phyloP scores from a whole-genome alignment of 2,113 vertebrate species.

The Notiomystis cincta region DNA sequence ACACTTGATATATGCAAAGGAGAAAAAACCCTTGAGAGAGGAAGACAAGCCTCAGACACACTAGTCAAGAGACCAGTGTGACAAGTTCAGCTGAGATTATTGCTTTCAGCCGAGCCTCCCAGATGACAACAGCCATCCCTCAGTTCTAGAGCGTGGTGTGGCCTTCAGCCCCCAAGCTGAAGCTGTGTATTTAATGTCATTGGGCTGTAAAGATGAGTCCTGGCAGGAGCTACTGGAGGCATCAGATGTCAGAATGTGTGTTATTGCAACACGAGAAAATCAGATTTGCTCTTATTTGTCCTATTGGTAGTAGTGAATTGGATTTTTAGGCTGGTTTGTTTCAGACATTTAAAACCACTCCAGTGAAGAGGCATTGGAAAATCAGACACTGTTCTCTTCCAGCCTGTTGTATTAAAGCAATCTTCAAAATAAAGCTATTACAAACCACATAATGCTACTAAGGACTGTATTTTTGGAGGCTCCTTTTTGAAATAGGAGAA shows the following conservation, averaged over 20 bases:
- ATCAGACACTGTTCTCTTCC: background rate
- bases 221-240: background rate
- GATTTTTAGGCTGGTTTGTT: background rate
- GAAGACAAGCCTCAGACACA: too few relatives aligned
- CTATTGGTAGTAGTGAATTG: background rate
- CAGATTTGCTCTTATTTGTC: background rate
- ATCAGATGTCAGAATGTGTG: background rate
- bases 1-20: conserved; percentile 28
- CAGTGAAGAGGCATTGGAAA: background rate
- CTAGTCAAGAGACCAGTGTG: background rate
- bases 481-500: background rate
- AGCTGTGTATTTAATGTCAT: background rate
- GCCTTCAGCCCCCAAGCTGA: background rate
- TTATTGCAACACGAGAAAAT: background rate
- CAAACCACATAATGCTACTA: background rate
- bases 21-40: too few relatives aligned
- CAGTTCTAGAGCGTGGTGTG: background rate
- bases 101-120: background rate
- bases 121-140: fast-evolving
- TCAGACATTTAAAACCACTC: background rate
- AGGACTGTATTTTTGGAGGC: background rate
- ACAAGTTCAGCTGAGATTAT: background rate
- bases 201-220: background rate
- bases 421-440: background rate
- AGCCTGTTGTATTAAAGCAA: background rate